Percentiles rank a stretch among this genome's conserved stretches.
phyloP scores from a whole-genome alignment of 2,113 vertebrate species.

The Girardinichthys multiradiatus region DNA sequence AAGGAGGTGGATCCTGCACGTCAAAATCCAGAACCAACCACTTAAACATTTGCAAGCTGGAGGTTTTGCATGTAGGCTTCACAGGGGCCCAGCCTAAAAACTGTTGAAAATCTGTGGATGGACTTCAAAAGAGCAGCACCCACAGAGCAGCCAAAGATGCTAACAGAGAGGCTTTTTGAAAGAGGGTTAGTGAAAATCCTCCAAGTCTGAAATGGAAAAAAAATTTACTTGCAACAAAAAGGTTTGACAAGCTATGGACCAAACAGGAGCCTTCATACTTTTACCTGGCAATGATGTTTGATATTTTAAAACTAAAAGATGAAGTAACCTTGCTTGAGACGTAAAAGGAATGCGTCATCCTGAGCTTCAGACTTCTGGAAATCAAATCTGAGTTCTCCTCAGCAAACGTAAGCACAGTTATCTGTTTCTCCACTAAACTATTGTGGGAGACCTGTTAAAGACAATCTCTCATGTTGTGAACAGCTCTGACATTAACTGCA shows the following conservation, averaged over 20 bases:
- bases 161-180: conserved; percentile 1
- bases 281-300: not conserved
- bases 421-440: not conserved
- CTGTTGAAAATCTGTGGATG: not conserved
- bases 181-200: conserved; percentile 2
- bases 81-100: not conserved
- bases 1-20: not conserved
- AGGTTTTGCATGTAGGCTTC: not conserved
- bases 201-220: not conserved
- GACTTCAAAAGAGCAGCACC: not conserved
- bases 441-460: not conserved
- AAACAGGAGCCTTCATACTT: not conserved
- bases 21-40: not conserved
- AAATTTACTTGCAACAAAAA: not conserved
- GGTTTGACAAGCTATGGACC: not conserved
- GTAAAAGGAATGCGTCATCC: not conserved
- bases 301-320: not conserved
- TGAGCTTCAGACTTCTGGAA: not conserved
- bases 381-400: not conserved
- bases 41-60: not conserved
- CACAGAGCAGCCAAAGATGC: not conserved
- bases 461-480: not conserved
- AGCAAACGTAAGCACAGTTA: not conserved
- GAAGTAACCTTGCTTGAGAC: not conserved
- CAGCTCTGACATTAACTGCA: not conserved